Evolutionary conservation across 2,888 invertebrate species (phyloP), one percentile per base, ranked within the genome.

Genomic region (Aspidiotus destructor): DNA sequence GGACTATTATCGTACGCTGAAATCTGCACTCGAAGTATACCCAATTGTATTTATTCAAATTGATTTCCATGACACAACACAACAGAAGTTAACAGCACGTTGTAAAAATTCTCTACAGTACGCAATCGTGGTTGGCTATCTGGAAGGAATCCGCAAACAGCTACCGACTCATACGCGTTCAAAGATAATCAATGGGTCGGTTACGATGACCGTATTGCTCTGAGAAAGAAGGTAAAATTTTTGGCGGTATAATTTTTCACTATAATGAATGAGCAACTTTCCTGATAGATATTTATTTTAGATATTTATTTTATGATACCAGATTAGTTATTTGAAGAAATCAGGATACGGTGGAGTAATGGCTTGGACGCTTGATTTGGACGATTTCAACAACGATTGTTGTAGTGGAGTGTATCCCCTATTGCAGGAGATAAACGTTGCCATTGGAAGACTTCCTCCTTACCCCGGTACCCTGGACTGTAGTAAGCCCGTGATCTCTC

Each of bases 321-420:
- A 87, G 84, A 81, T 85, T 77, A 81, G 82, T 41, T 88, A 84
- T 73, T 79, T 85, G 2, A 82, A 70, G 72, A 82, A 82, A 44
- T 78, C 81, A 54, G 81, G 83, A 6, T 79, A 89, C 61, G 92
- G 88, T 0, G 93, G 93, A 7, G 86, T 88, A 9, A 86, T 88
- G 58, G 88, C 90, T 0, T 93, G 92, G 92, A 92, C 92, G 0
- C 82, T 91, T 3, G 93, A 93, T 76, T 77, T 93, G 73, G 92
- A 93, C 73, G 93, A 94, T 76, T 92, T 89, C 76, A 84, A 83
- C 72, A 93, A 93, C 77, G 82, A 84, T 1, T 94, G 93, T 76
- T 92, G 93, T 75, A 79, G 80, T 7, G 91, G 90, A 75, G 79
- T 89, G 0, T 91, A 85, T 73, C 90, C 92, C 0, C 77, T 93